Evolutionary conservation across 1,140 invertebrate genomes (phyloP).

Genomic region (Magallana angulata): DNA sequence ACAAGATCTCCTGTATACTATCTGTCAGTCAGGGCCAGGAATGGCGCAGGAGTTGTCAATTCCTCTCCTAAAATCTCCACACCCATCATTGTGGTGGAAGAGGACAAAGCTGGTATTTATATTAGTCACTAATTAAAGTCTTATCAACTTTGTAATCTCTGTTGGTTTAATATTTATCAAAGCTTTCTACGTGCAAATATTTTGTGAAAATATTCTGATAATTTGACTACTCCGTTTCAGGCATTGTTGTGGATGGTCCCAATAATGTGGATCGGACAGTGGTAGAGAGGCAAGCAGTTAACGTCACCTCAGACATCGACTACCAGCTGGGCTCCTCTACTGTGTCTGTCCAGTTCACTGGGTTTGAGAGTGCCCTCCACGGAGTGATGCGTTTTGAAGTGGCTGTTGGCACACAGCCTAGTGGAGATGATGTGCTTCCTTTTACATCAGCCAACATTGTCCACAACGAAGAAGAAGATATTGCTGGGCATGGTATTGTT

Average conservation of each 20-base stretch:
- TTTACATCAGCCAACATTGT: constrained; percentile 58
- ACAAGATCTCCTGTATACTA: constrained; percentile 62
- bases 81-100: constrained; percentile 63
- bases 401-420: constrained; percentile 66
- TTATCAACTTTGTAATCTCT: too few relatives aligned
- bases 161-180: too few relatives aligned
- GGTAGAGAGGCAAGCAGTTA: background rate
- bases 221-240: constrained; percentile 22
- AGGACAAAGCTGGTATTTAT: constrained; percentile 63
- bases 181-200: too few relatives aligned
- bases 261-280: constrained; percentile 23
- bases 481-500: constrained; percentile 60
- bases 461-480: constrained; percentile 57
- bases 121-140: background rate
- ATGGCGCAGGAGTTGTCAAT: constrained; percentile 65
- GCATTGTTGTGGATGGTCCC: constrained; percentile 63
- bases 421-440: constrained; percentile 65
- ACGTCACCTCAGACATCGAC: constrained; percentile 55
- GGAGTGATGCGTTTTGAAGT: constrained; percentile 63
- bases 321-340: constrained; percentile 61
- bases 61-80: constrained; percentile 46
- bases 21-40: constrained; percentile 62
- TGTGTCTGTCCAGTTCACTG: constrained; percentile 63
- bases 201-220: too few relatives aligned
- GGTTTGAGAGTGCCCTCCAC: constrained; percentile 64